Evolutionary conservation across 2,797 vertebrate genomes (phyloP), one percentile per base, ranked within the genome.

Genomic region (Enteromius viviparus): DNA sequence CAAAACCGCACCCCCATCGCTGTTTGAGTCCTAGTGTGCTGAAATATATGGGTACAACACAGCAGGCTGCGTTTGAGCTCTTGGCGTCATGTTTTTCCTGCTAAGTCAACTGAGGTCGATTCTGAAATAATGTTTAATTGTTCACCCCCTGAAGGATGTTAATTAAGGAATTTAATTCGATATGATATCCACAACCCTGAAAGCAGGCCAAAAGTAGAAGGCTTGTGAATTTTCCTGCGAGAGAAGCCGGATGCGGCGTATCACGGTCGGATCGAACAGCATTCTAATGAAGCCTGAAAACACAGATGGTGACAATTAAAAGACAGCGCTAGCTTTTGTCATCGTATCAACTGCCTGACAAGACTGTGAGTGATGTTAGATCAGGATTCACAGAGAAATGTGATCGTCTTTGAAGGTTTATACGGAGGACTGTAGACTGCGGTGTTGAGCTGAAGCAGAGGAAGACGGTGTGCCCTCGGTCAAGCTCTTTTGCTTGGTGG

Each of bases 101-200:
- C 49, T 49, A 80, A 78, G 81, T 87, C 77, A 80, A 55, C 83
- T 75, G 42, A 74, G 80, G 77, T 85, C 51, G 65, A 21, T 79
- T 84, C 40, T 37, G 62, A 66, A 72, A 80, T 84, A 34, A 66
- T 83, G 26, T 83, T 69, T 85, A 83, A 78, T 81, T 53, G 66
- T 78, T 77, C 29, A 6, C 42, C 42, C 66, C 81, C 26, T 42
- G 19, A 34, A 77, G 49, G 55, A 70, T 53, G 45, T 78, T 84
- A 80, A 86, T 87, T 81, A 84, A 58, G 6, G 23, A 80, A 65
- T 55, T 75, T 81, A 40, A 84, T 81, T 85, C 53, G 34, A 71
- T 66, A 34, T 83, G 65, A 82, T 82, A 78, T 85, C 68, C 37
- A 23, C 70, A 82, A 37, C 58, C 34, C 72, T 58, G 75, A 72